Evolutionary conservation across 2,797 vertebrate species (phyloP).

Genomic region (Tolypeutes matacus): DNA sequence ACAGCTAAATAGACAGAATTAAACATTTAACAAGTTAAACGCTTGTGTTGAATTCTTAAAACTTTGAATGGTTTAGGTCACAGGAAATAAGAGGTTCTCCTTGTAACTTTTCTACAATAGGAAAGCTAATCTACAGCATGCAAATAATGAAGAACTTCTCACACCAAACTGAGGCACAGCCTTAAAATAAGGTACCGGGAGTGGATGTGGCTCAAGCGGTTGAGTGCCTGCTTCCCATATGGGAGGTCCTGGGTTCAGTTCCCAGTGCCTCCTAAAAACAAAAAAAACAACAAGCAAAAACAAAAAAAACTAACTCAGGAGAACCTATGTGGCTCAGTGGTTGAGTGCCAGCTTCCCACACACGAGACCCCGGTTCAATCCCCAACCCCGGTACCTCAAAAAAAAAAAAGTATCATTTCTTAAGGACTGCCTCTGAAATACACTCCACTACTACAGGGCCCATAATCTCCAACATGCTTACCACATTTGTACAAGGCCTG

Average conservation of each 20-base stretch:
- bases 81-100: not conserved
- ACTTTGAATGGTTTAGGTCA: slow-evolving; percentile 22
- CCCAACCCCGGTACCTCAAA: no score
- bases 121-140: slow-evolving; percentile 47
- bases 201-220: no score
- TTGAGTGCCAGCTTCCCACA: no score
- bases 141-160: slow-evolving; percentile 52
- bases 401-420: slow-evolving; percentile 27
- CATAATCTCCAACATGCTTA: slow-evolving; percentile 63
- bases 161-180: slow-evolving; percentile 31
- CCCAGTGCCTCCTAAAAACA: no score
- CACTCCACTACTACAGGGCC: slow-evolving; percentile 30
- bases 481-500: slow-evolving; percentile 58
- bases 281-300: no score
- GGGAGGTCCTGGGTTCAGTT: no score
- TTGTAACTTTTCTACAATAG: slow-evolving; percentile 49
- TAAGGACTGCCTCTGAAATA: slow-evolving; percentile 64
- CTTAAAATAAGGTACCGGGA: not conserved
- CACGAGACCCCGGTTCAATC: no score
- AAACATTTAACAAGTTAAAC: slow-evolving; percentile 41
- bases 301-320: no score
- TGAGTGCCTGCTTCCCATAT: no score
- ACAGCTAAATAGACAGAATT: slow-evolving; percentile 55
- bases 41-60: slow-evolving; percentile 61
- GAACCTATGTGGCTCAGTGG: no score